Conservation (phyloP, 2,888 invertebrate genomes). For the Andrena minutula region DNA sequence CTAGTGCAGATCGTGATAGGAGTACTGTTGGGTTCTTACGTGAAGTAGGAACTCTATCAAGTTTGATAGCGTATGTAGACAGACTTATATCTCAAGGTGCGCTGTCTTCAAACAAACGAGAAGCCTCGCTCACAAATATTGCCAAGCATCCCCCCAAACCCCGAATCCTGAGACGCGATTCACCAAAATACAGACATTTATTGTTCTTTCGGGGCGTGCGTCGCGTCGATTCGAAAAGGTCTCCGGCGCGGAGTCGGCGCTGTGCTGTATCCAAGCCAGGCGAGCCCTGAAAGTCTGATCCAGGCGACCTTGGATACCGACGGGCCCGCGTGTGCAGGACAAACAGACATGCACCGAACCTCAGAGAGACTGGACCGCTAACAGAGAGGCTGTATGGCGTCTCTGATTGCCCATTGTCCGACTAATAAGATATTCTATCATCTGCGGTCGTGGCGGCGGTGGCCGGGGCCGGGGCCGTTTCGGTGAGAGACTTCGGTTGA, state of each 20-base stretch:
- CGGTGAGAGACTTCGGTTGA: slow-evolving; percentile 56
- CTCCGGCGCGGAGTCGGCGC: neutral
- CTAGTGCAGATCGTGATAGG: too few relatives aligned
- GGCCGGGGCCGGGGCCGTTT: slow-evolving; percentile 66
- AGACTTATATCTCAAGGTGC: too few relatives aligned
- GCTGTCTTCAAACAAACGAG: too few relatives aligned
- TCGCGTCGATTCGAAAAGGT: slow-evolving; percentile 42
- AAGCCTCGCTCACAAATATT: too few relatives aligned
- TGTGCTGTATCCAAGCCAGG: slow-evolving; percentile 21
- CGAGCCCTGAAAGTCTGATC: slow-evolving; percentile 46
- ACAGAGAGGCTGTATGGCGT: slow-evolving; percentile 80
- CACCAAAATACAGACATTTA: slow-evolving; percentile 24
- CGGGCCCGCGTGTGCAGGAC: slow-evolving; percentile 66
- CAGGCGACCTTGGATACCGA: slow-evolving; percentile 72
- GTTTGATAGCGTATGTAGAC: too few relatives aligned
- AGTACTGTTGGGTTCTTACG: too few relatives aligned
- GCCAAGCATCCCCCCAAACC: too few relatives aligned
- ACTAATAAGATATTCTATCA: slow-evolving; percentile 84
- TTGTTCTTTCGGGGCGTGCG: slow-evolving; percentile 41
- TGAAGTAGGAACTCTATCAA: too few relatives aligned
- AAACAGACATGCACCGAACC: slow-evolving; percentile 69
- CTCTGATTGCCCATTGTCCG: slow-evolving; percentile 84
- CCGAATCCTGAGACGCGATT: neutral
- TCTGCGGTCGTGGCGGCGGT: slow-evolving; percentile 74
- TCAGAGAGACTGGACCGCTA: slow-evolving; percentile 73